Conservation (phyloP, 1,140 invertebrate genomes). For the Conopomorpha cramerella region DNA sequence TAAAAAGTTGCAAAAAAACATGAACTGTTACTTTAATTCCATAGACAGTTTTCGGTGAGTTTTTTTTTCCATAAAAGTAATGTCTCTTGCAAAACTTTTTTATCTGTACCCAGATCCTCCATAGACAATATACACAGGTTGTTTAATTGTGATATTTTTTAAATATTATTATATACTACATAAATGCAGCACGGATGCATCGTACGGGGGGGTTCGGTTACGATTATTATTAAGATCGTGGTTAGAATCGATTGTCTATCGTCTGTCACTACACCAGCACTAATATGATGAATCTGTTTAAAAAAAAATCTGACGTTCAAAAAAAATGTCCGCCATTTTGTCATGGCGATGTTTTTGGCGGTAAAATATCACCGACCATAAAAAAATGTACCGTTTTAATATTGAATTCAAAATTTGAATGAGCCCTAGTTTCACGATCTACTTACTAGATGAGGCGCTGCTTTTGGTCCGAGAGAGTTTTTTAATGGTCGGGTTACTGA, state of each 20-base stretch:
- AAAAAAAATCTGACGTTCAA: slow-evolving; percentile 2
- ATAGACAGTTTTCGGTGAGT: neutral
- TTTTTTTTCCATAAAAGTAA: neutral
- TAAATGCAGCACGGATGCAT: slow-evolving; percentile 22
- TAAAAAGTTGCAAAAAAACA: slow-evolving; percentile 10
- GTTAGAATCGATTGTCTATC: slow-evolving; percentile 13
- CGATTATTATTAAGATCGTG: slow-evolving; percentile 9
- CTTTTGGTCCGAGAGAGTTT: too few relatives aligned
- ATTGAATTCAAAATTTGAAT: neutral
- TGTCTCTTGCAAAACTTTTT: slow-evolving; percentile 14
- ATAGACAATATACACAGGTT: slow-evolving; percentile 50
- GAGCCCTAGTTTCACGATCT: neutral
- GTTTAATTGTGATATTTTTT: slow-evolving; percentile 47
- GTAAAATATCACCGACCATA: too few relatives aligned
- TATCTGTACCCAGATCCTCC: slow-evolving; percentile 24
- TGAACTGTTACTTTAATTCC: neutral
- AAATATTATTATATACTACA: slow-evolving; percentile 20
- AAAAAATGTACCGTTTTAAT: neutral
- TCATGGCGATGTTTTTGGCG: neutral
- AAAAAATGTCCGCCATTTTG: neutral
- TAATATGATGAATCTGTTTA: slow-evolving; percentile 35
- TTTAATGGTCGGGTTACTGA: too few relatives aligned
- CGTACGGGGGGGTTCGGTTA: slow-evolving; percentile 20
- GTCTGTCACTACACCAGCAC: slow-evolving; percentile 41
- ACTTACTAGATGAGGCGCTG: neutral